Conservation (phyloP, 2,113 vertebrate genomes). For the Anarhynchus alexandrinus region DNA sequence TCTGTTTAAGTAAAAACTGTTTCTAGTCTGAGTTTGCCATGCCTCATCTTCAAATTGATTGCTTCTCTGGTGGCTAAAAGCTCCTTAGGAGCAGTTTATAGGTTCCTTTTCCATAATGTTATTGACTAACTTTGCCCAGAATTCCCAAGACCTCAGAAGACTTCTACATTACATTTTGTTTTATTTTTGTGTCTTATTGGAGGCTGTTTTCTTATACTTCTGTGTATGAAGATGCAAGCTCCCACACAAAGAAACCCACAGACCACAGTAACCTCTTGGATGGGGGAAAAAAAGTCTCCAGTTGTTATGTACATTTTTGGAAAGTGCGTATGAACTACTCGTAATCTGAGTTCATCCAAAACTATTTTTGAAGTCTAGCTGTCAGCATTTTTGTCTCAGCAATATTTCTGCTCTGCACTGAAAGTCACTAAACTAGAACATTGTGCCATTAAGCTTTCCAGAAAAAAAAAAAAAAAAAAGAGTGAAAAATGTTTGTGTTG, state of each 20-base stretch:
- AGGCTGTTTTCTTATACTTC: conserved; percentile 55
- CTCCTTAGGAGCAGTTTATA: neutral
- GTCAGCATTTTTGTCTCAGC: neutral
- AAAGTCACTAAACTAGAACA: conserved; percentile 9
- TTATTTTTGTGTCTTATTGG: conserved; percentile 52
- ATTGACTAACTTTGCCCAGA: neutral
- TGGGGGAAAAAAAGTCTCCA: neutral
- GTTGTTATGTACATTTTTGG: conserved; percentile 41
- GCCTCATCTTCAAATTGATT: neutral
- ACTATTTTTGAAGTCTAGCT: conserved; percentile 29
- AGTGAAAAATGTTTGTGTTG: neutral
- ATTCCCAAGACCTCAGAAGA: conserved; percentile 18
- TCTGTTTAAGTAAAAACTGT: neutral
- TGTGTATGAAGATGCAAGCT: conserved; percentile 17
- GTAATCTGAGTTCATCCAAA: conserved; percentile 37
- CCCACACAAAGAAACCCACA: conserved; percentile 68
- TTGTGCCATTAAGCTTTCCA: neutral
- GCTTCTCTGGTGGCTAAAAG: neutral
- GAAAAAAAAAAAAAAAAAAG: neutral
- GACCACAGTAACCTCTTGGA: conserved; percentile 62
- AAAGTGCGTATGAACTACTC: neutral
- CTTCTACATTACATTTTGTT: neutral
- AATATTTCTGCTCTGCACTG: conserved; percentile 2
- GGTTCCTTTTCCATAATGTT: neutral
- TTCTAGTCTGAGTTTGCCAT: neutral